A percentile compares a stretch with the other conserved stretches of the same genome.
Conservation (phyloP, 1,140 invertebrate species). For the Zaprionus gabonicus region DNA sequence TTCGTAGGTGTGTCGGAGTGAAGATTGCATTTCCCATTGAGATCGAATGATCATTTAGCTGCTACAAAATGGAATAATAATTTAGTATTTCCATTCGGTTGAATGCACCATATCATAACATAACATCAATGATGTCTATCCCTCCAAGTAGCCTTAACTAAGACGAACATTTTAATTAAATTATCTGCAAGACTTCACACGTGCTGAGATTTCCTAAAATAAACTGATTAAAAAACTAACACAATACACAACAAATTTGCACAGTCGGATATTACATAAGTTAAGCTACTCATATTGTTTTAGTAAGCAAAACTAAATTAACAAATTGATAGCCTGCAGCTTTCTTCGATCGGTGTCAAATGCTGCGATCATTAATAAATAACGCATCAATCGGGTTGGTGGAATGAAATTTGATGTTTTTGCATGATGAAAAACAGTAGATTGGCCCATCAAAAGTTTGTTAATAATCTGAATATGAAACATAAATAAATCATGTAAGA, state of each 20-base stretch:
- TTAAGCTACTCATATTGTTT: constrained; percentile 23
- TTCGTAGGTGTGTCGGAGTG: background rate
- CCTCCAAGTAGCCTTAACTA: no score
- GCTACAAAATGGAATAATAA: background rate
- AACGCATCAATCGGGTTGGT: constrained; percentile 25
- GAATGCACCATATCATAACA: background rate
- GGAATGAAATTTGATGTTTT: constrained; percentile 11
- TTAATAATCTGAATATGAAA: background rate
- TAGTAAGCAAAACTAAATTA: constrained; percentile 60
- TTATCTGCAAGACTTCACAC: constrained; percentile 20
- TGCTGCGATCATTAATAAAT: constrained; percentile 51
- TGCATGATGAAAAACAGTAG: constrained; percentile 18
- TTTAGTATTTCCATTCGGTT: background rate
- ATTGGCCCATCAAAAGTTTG: background rate
- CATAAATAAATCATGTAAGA: background rate
- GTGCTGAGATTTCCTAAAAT: constrained; percentile 48
- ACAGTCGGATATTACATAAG: constrained; percentile 60
- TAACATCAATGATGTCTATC: background rate
- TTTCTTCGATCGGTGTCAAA: constrained; percentile 64
- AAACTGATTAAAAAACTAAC: constrained; percentile 19
- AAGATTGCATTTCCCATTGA: background rate
- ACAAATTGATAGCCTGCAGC: constrained; percentile 43
- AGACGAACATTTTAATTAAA: constrained; percentile 49
- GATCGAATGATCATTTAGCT: background rate
- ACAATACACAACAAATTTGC: constrained; percentile 46